Evolutionary conservation across 2,888 invertebrate genomes (phyloP), one percentile per base, ranked within the genome.

Genomic region (Didymodactylos carnosus): DNA sequence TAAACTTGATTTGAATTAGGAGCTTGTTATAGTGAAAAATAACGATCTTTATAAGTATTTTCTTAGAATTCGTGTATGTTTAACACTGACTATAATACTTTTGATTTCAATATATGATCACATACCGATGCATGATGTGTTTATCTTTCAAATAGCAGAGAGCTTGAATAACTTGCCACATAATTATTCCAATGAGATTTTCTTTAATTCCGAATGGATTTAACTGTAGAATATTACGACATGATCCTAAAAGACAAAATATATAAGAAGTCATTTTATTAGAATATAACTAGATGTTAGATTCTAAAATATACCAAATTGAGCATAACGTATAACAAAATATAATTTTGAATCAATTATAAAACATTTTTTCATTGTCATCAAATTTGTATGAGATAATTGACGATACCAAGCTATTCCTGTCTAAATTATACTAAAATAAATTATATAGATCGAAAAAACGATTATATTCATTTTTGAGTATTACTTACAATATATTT

Each of bases 121-220:
- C 80, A 80, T 79, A 90, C 90, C 90, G 89, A 83, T 93, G 93
- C 78, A 94, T 89, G 81, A 88, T 89, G 73, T 90, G 89, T 80
- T 89, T 89, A 77, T 87, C 87, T 82, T 94, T 93, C 76, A 94
- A 86, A 83, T 94, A 94, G 79, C 89, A 88, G 69, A 94, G 84
- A 0, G 90, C 94, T 71, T 86, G 86, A 51, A 93, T 84, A 7
- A 91, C 87, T 83, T 92, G 92, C 78, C 87, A 86, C 73, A 92
- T 82, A 78, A 94, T 89, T 73, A 89, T 86, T 14, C 90, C 88
- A 78, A 91, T 89, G 11, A 91, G 89, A 70, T 88, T 84, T 83
- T 94, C 93, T 0, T 91, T 89, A 73, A 94, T 85, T 5, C 93
- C 92, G 4, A 62, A 62, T 13, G 62, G 62, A 62, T 62, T 19